These are phyloP conservation scores for Aphis craccivora DNA, from an alignment of 1,140 invertebrate genomes.

Conservation along the genomic window DNA sequence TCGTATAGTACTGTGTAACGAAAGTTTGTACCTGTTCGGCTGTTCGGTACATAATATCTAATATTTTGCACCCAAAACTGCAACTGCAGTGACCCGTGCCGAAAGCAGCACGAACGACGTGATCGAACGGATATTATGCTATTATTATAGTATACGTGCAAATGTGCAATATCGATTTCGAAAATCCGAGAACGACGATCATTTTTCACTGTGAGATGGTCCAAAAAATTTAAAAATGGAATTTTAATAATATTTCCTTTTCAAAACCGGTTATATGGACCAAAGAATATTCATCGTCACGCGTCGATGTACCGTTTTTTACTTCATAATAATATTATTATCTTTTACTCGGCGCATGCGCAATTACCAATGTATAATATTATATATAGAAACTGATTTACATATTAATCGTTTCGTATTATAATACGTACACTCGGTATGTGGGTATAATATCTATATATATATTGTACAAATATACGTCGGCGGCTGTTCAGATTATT, in stretches of 20 bases:
- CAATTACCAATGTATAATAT: not conserved
- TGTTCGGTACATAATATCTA: not conserved
- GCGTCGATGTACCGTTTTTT: not conserved
- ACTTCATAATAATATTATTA: not conserved
- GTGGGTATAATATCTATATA: not conserved
- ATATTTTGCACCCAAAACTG: not conserved
- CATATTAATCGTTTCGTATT: conserved; percentile 25
- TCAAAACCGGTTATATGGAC: not conserved
- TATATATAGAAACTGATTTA: conserved; percentile 13
- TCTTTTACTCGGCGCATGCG: not conserved
- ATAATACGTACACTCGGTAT: not conserved
- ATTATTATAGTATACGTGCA: not conserved
- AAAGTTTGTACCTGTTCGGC: not conserved
- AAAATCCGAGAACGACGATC: not conserved
- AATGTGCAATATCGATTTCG: not conserved
- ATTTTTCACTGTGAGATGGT: not conserved
- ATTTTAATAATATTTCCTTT: not conserved
- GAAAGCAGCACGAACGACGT: not conserved
- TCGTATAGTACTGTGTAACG: not conserved
- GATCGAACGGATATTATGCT: not conserved
- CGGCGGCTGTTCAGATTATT: not conserved
- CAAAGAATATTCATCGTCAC: not conserved
- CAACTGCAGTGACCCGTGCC: not conserved
- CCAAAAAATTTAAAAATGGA: not conserved
- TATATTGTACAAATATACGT: not conserved